A percentile compares a stretch with the other conserved stretches of the same genome.
phyloP scores from a whole-genome alignment of 2,888 invertebrate genomes.

The Brenthis hecate region DNA sequence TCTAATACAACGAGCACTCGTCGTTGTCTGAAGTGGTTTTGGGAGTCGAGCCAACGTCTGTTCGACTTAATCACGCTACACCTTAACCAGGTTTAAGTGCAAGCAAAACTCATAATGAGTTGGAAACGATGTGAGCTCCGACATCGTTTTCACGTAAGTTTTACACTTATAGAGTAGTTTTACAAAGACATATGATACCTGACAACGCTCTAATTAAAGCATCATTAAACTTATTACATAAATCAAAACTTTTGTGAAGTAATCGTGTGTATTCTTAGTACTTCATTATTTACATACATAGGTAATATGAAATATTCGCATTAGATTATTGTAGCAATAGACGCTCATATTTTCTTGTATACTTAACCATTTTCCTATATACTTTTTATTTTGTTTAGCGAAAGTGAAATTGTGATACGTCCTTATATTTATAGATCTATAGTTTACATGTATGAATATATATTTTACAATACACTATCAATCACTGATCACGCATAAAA shows the following conservation, averaged over 20 bases:
- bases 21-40: slow-evolving; percentile 71
- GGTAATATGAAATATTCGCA: background rate
- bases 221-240: slow-evolving; percentile 21
- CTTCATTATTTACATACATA: background rate
- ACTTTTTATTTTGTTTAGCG: too few relatives aligned
- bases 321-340: slow-evolving; percentile 6
- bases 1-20: slow-evolving; percentile 61
- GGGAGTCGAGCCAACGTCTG: slow-evolving; percentile 65
- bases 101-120: slow-evolving; percentile 72
- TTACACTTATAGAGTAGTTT: slow-evolving; percentile 44
- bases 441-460: too few relatives aligned
- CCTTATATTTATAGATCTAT: too few relatives aligned
- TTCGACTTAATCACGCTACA: slow-evolving; percentile 71
- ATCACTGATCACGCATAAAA: too few relatives aligned
- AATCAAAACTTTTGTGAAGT: slow-evolving; percentile 24
- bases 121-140: slow-evolving; percentile 62
- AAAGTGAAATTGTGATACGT: too few relatives aligned
- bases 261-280: slow-evolving; percentile 23
- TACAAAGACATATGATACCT: slow-evolving; percentile 48
- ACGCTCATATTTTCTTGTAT: background rate
- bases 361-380: too few relatives aligned
- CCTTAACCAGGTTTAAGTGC: slow-evolving; percentile 65
- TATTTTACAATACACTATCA: too few relatives aligned
- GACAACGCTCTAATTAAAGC: slow-evolving; percentile 39
- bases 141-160: slow-evolving; percentile 59